A percentile compares a stretch with the other conserved stretches of the same genome.
Conservation (phyloP, 2,113 vertebrate genomes). For the Tragelaphus imberbis region DNA sequence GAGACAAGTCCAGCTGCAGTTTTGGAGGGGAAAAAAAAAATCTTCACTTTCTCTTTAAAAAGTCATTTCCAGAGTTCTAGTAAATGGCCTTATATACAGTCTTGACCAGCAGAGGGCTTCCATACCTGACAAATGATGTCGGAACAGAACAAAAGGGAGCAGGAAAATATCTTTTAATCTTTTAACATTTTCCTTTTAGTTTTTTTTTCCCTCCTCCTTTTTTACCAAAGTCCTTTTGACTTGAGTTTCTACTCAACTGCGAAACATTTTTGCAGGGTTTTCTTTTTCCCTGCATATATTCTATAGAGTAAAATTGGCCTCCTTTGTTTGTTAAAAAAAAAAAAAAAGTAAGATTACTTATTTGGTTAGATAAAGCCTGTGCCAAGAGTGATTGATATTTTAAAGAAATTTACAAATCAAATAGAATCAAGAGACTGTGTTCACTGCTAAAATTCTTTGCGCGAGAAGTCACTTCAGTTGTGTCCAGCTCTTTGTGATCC, state of each 20-base stretch:
- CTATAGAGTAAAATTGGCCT: neutral
- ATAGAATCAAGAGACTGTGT: neutral
- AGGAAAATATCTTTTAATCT: neutral
- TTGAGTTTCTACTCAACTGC: neutral
- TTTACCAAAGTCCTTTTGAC: neutral
- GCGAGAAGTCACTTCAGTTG: accelerated
- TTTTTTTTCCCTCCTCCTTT: neutral
- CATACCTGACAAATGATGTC: slow-evolving; percentile 75
- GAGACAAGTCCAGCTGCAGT: neutral
- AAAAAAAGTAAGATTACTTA: neutral
- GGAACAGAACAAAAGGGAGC: neutral
- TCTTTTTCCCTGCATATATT: neutral
- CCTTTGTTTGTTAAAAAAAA: neutral
- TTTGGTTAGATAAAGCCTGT: slow-evolving; percentile 2
- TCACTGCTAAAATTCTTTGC: neutral
- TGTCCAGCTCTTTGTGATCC: neutral
- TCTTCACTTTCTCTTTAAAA: neutral
- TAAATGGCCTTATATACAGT: slow-evolving; percentile 44
- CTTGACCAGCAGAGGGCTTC: slow-evolving; percentile 85
- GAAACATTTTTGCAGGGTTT: neutral
- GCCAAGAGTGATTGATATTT: neutral
- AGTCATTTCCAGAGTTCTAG: neutral
- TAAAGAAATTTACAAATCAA: slow-evolving; percentile 24
- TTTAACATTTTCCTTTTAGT: neutral
- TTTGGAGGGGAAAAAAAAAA: neutral